Evolutionary conservation across 2,113 vertebrate genomes (phyloP), one percentile per base, ranked within the genome.

Genomic region (Dipodomys stephensi): DNA sequence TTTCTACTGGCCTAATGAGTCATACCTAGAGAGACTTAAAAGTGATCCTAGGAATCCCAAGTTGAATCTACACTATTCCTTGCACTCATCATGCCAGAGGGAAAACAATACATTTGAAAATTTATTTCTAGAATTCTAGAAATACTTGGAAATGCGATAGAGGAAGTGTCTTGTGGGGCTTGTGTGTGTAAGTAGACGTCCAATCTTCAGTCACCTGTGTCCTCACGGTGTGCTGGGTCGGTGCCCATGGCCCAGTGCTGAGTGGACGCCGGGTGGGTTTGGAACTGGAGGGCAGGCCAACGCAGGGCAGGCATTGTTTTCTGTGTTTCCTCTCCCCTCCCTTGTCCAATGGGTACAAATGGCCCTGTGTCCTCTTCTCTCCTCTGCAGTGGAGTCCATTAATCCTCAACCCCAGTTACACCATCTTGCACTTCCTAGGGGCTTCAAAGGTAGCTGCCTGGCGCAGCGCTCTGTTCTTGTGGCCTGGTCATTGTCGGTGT

Each of bases 381-480:
- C 98, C 97, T 98, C 99, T 99, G 97, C 99, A 99, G 99, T 99
- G 99, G 99, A 99, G 99, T 94, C 99, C 99, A 97, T 98, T 99
- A 99, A 99, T 99, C 98, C 99, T 99, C 99, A 99, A 99, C 97
- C 99, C 99, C 98, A 99, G 99, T 99, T 99, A 99, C 98, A 99
- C 99, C 98, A 99, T 99, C 98, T 99, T 99, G 98, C 99, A 99
- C 98, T 99, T 99, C 99, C 99, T 99, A 99, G 99, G 99, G 98
- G 98, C 99, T 97, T 99, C 99, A 96, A 99, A 99, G 99, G 99
- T 99, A 99, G 99, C 98, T 98, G 98, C 94, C 98, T 96, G 98
- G 98, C 98, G 98, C 99, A 98, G 82, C 94, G 91, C 96, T 94
- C 93, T 91, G 91, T 93, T 88, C 88, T 97, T 95, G 97, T 98